Evolutionary conservation across 64 coral and sea anemone genomes (phyloP).

Genomic region (Catalaphyllia jardinei): DNA sequence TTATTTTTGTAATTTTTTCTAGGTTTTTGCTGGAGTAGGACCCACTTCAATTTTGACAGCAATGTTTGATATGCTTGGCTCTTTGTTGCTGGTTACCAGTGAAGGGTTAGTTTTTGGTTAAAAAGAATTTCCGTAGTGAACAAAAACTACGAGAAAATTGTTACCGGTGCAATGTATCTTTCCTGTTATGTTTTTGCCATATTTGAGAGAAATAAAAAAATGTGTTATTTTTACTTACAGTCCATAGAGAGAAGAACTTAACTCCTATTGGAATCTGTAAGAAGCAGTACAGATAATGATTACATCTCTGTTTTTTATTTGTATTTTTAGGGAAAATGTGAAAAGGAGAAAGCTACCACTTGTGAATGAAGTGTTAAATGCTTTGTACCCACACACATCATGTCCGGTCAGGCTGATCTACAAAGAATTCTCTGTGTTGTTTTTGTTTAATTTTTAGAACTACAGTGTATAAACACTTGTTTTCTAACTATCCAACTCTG

Average conservation of each 20-base stretch:
- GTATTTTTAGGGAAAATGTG: background rate
- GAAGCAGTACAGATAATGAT: background rate
- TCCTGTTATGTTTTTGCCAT: no score
- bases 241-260: background rate
- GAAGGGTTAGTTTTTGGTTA: slow-evolving; percentile 15
- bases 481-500: background rate
- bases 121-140: background rate
- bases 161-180: no score
- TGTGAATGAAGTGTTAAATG: slow-evolving; percentile 56
- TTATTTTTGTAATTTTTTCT: background rate
- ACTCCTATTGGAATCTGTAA: background rate
- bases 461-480: background rate
- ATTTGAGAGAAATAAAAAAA: no score
- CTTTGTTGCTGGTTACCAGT: slow-evolving; percentile 17
- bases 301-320: background rate
- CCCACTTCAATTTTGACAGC: slow-evolving; percentile 1
- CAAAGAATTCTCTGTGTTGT: background rate
- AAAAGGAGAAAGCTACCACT: slow-evolving; percentile 33
- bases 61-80: slow-evolving; percentile 57
- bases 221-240: background rate
- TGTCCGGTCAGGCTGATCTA: slow-evolving; percentile 48
- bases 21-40: slow-evolving; percentile 48
- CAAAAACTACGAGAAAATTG: background rate
- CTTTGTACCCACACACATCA: slow-evolving; percentile 26
- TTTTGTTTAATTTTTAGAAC: background rate